Evolutionary conservation across 2,888 invertebrate genomes (phyloP).

Genomic region (Rhamphomyia laevipes): DNA sequence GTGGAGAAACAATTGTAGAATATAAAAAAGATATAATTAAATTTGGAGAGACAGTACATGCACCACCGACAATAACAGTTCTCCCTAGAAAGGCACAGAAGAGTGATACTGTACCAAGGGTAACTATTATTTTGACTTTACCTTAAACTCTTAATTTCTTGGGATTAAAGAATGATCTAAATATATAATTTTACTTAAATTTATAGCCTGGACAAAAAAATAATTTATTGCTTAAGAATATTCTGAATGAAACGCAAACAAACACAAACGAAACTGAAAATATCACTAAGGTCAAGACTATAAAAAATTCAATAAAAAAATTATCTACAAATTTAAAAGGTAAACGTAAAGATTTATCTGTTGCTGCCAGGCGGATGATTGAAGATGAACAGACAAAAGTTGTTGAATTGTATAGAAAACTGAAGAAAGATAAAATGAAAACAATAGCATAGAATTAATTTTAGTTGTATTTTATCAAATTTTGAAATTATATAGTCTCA

Average conservation of each 20-base stretch:
- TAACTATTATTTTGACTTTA: constrained; percentile 23
- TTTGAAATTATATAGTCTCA: neutral
- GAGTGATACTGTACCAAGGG: constrained; percentile 35
- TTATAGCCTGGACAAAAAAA: constrained; percentile 51
- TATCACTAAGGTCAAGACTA: neutral
- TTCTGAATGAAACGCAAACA: constrained; percentile 30
- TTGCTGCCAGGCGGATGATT: constrained; percentile 44
- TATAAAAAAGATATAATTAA: constrained; percentile 50
- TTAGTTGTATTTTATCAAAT: neutral
- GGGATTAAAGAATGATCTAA: too few species aligned
- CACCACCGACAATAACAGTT: constrained; percentile 51
- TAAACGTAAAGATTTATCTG: constrained; percentile 49
- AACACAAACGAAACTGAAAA: neutral
- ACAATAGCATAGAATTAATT: neutral
- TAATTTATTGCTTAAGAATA: constrained; percentile 45
- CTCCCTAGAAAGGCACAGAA: constrained; percentile 41
- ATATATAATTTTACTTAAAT: constrained; percentile 7
- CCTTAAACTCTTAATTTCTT: too few species aligned
- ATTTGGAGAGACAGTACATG: constrained; percentile 66
- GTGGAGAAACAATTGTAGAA: constrained; percentile 32
- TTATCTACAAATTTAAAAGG: constrained; percentile 38
- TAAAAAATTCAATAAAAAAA: constrained; percentile 4
- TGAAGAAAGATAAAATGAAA: constrained; percentile 38
- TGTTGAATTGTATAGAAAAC: constrained; percentile 45
- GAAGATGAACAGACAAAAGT: constrained; percentile 47